Conservation (phyloP, 2,113 vertebrate genomes). For the Hylia prasina region DNA sequence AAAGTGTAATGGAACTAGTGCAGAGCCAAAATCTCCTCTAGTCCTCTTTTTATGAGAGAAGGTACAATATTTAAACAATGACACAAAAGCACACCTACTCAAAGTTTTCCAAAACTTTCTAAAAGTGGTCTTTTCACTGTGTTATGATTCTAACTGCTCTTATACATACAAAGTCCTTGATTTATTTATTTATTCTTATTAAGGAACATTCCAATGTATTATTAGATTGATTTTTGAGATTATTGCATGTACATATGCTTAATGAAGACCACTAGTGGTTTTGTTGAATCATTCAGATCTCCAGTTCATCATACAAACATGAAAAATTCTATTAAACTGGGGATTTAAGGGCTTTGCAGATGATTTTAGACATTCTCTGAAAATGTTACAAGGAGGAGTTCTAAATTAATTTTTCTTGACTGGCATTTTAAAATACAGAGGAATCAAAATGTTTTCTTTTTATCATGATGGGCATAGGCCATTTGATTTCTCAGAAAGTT, state of each 20-base stretch:
- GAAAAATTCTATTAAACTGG: background rate
- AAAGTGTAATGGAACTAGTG: background rate
- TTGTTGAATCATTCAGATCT: background rate
- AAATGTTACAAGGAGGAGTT: background rate
- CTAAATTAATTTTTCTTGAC: background rate
- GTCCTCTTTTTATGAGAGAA: background rate
- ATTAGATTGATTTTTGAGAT: background rate
- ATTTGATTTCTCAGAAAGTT: background rate
- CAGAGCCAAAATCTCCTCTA: background rate
- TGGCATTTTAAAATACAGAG: background rate
- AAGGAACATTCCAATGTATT: background rate
- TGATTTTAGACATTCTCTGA: background rate
- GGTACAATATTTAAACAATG: background rate
- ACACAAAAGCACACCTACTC: background rate
- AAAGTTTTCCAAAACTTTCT: background rate
- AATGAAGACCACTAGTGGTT: background rate
- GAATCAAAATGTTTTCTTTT: background rate
- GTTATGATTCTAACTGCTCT: background rate
- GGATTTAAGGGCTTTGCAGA: background rate
- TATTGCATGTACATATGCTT: background rate
- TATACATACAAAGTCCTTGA: background rate
- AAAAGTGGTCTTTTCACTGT: background rate
- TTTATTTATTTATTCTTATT: background rate
- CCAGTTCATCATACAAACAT: background rate
- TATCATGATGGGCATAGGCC: background rate